Conservation (phyloP, 2,113 vertebrate genomes). For the Willisornis vidua region DNA sequence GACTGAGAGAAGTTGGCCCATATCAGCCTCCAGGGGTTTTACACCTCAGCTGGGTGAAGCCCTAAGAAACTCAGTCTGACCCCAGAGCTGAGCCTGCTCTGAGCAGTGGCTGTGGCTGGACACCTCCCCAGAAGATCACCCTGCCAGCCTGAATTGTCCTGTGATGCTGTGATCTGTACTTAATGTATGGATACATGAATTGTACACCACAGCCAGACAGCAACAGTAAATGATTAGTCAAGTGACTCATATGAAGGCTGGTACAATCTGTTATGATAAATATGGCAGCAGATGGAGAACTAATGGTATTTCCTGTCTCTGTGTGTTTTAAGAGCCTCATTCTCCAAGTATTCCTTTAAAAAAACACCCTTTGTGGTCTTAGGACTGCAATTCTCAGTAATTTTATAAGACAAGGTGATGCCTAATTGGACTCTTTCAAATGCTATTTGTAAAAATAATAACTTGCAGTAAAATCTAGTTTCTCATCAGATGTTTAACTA, state of each 20-base stretch:
- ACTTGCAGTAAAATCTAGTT: neutral
- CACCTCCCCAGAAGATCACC: neutral
- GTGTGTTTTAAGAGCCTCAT: neutral
- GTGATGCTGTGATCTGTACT: neutral
- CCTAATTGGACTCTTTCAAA: neutral
- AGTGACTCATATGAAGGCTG: neutral
- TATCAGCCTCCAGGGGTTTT: neutral
- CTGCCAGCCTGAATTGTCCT: neutral
- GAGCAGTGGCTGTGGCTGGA: neutral
- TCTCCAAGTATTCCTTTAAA: neutral
- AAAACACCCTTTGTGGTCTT: neutral
- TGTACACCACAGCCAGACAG: neutral
- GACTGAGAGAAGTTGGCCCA: rapidly evolving
- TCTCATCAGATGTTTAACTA: neutral
- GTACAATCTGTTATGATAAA: neutral
- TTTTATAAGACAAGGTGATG: neutral
- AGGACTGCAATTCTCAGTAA: neutral
- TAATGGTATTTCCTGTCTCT: neutral
- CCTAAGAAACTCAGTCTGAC: neutral
- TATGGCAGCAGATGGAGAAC: neutral
- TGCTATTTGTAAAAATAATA: neutral
- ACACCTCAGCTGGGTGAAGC: neutral
- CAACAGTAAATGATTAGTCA: neutral
- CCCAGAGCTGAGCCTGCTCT: neutral
- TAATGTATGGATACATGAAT: neutral